phyloP scores from a whole-genome alignment of 2,113 vertebrate species.

The Phylloscopus trochilus region DNA sequence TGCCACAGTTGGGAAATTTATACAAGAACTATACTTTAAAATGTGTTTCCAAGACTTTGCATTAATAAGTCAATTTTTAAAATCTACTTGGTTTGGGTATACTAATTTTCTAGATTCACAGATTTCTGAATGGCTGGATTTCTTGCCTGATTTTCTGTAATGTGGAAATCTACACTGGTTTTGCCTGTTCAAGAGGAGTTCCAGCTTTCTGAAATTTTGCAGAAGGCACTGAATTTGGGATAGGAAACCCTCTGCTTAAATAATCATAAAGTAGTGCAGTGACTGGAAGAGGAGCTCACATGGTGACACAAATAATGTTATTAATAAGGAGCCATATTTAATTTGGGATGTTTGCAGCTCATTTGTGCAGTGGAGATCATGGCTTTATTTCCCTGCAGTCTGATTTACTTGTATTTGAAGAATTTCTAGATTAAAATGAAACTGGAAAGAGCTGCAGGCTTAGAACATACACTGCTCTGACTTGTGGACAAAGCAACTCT shows the following conservation, averaged over 20 bases:
- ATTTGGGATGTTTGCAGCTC: neutral
- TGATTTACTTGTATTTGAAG: neutral
- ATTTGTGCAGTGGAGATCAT: neutral
- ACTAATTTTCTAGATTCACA: neutral
- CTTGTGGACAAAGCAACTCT: neutral
- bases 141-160: neutral
- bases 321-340: neutral
- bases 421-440: neutral
- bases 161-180: fast-evolving
- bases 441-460: neutral
- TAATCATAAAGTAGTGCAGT: neutral
- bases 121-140: neutral
- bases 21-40: neutral
- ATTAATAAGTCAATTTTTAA: neutral
- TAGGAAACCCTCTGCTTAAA: neutral
- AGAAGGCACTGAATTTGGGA: neutral
- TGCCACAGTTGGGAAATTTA: neutral
- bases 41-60: neutral
- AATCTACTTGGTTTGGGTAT: neutral
- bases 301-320: neutral
- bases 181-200: neutral
- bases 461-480: neutral
- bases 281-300: neutral
- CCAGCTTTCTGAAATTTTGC: neutral
- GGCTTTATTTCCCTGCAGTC: neutral